Evolutionary conservation across 2,888 invertebrate genomes (phyloP), one percentile per base, ranked within the genome.

Genomic region (Boloria euphrosyne): DNA sequence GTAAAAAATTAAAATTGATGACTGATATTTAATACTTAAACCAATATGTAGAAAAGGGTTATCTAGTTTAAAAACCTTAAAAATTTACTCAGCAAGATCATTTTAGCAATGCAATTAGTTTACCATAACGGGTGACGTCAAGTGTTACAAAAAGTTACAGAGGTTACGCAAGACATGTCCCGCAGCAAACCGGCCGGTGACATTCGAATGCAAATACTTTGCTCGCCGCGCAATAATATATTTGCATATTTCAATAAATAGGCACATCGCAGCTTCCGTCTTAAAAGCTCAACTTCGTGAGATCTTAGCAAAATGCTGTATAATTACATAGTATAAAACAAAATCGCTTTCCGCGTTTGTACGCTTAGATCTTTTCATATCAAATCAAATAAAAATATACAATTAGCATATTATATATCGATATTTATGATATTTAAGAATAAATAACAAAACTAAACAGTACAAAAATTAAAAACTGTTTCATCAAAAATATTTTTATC

Each of bases 161-260:
- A 63, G 70, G 63, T 80, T 80, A 80, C 72, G 78, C 79, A 80
- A 80, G 72, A 67, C 74, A 69, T 76, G 70, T 14, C 47, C 51
- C 51, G 59, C 47, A 46, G 55, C 65, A 16, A 46, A 38, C 64
- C 80, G 80, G 79, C 79, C 69, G 67, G 63, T 64, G 52, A 67
- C 68, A 69, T 70, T 68, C 66, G 64, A 65, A 65, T 65, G 64
- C 52, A 65, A 65, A 65, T 64, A 58, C 44, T 64, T 59, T 7
- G 52, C 46, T 31, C 52, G 22, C 44, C 31, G 46, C 52, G 58
- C 64, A 51, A 58, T 31, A 38, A 27, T 51, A 57, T 52, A 38
- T 52, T 58, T 64, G 58, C 64, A 64, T 64, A 58, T 31, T 58
- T 46, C 52, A 58, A 65, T 65, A 65, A 65, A 44, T 51, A n/a